Evolutionary conservation across 2,888 invertebrate genomes (phyloP).

Genomic region (Zelleria hepariella): DNA sequence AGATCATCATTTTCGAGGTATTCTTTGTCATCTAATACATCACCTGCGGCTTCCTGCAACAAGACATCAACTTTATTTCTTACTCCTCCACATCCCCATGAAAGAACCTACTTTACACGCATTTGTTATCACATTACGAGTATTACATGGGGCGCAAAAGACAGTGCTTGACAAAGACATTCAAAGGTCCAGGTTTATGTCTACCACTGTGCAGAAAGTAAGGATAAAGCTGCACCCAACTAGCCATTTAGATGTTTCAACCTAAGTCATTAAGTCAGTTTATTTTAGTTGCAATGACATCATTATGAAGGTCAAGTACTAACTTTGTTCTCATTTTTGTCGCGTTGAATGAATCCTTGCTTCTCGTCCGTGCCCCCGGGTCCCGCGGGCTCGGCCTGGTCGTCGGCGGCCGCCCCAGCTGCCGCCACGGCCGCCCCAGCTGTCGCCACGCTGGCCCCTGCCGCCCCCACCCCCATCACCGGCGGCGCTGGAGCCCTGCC

Average conservation of each 20-base stretch:
- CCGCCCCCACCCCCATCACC: constrained; percentile 15
- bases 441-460: constrained; percentile 18
- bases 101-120: too few species aligned
- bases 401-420: too few species aligned
- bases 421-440: constrained; percentile 14
- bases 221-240: too few species aligned
- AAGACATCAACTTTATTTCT: neutral
- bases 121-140: too few species aligned
- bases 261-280: too few species aligned
- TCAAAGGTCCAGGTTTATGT: too few species aligned
- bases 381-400: constrained; percentile 23
- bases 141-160: too few species aligned
- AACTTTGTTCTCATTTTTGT: constrained; percentile 33
- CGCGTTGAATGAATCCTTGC: constrained; percentile 32
- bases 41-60: constrained; percentile 47
- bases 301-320: neutral
- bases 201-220: too few species aligned
- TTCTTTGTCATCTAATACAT: constrained; percentile 17
- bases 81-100: neutral
- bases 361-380: constrained; percentile 32
- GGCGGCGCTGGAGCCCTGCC: constrained; percentile 25
- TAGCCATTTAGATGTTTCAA: too few species aligned
- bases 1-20: constrained; percentile 21
- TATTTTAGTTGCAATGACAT: neutral
- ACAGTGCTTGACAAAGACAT: too few species aligned